Conservation (phyloP, 2,113 vertebrate genomes). For the Orientallactaga bullata region DNA sequence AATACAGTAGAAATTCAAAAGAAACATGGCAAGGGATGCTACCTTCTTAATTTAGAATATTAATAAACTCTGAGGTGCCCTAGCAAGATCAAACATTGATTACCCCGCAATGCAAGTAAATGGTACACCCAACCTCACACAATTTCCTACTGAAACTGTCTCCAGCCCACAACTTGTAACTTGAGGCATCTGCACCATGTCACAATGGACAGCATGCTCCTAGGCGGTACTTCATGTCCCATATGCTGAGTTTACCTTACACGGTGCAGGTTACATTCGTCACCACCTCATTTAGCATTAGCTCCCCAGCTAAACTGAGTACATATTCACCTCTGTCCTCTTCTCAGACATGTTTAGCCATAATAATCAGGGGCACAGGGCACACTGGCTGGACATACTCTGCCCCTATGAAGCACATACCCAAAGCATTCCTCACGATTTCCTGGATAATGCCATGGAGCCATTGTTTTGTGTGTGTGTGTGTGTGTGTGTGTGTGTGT, state of each 20-base stretch:
- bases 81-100: not conserved
- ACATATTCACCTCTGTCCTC: accelerated
- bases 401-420: too few species aligned
- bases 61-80: not conserved
- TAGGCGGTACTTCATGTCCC: not conserved
- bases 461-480: too few species aligned
- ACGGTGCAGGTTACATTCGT: accelerated
- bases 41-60: not conserved
- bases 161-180: not conserved
- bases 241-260: too few species aligned
- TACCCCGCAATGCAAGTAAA: not conserved
- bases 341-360: not conserved
- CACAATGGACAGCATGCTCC: too few species aligned
- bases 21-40: not conserved
- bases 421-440: too few species aligned
- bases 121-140: not conserved
- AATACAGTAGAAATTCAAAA: not conserved
- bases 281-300: not conserved
- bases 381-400: too few species aligned
- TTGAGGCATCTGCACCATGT: too few species aligned
- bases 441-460: too few species aligned
- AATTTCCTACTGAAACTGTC: not conserved
- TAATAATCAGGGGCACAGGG: too few species aligned
- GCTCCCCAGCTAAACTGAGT: not conserved
- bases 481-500: too few species aligned